Evolutionary conservation across 2,888 invertebrate genomes (phyloP), one percentile per base, ranked within the genome.

Genomic region (Unio pictorum): DNA sequence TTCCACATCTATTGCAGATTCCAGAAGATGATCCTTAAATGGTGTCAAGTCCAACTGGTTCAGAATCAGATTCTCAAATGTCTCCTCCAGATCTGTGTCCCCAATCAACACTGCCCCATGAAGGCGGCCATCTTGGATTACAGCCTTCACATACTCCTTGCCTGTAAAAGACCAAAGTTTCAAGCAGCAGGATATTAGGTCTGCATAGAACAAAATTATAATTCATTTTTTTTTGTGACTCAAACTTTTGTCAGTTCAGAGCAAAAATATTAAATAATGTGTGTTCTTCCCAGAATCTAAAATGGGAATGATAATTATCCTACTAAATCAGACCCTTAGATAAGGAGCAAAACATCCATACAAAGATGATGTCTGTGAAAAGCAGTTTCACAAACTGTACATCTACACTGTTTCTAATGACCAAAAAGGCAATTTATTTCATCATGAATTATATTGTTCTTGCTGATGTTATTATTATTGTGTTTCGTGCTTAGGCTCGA

Each of bases 31-130:
- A 89, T 97, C 96, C 69, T 96, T 97, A 90, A 95, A 95, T 17
- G 93, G 92, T 68, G 94, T 94, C 71, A 99, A 91, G 91, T 99
- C 97, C 72, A 97, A 92, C 89, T 97, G 95, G 92, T 99, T 96
- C 55, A 99, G 92, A 86, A 99, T 99, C 73, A 99, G 92, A 92
- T 99, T 99, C 91, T 99, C 99, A 91, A 97, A 96, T 89, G 96
- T 98, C 91, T 99, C 99, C 89, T 99, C 99, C 73, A 99, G 92
- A 88, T 97, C 97, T 0, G 98, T 98, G 80, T 99, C 97, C 0
- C 99, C 99, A 81, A 99, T 96, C 54, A 99, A 91, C 81, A 99
- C 94, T 34, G 97, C 98, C 57, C 99, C 99, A 88, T 96, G 95
- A 86, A 99, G 91, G 85, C 92, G 93, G 34, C 96, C 95, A 88